phyloP scores from a whole-genome alignment of 2,888 invertebrate genomes.

The Lasioglossum figueresi region DNA sequence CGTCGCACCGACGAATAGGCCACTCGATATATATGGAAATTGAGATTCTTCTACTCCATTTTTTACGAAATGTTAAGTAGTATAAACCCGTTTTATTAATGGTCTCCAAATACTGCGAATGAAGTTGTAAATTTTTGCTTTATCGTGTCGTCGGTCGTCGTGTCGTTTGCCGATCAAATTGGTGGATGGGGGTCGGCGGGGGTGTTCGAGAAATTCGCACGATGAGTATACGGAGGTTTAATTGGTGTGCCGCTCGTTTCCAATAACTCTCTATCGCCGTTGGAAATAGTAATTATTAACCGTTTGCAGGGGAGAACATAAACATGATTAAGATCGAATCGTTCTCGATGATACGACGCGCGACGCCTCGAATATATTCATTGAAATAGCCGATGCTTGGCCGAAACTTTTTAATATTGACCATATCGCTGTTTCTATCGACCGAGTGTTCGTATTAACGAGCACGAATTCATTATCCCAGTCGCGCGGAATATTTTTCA shows the following conservation, averaged over 20 bases:
- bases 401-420: neutral
- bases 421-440: neutral
- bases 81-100: neutral
- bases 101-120: neutral
- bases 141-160: neutral
- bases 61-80: neutral
- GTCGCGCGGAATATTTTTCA: neutral
- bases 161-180: constrained; percentile 25
- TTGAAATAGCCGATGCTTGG: neutral
- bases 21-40: neutral
- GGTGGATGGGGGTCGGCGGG: neutral
- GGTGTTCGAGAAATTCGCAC: constrained; percentile 57
- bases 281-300: constrained; percentile 63
- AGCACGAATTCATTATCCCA: neutral
- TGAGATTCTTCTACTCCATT: neutral
- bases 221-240: constrained; percentile 60
- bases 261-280: constrained; percentile 60
- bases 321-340: constrained; percentile 6
- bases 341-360: constrained; percentile 14
- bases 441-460: neutral
- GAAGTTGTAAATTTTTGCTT: neutral
- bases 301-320: neutral
- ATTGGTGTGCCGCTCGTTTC: constrained; percentile 64
- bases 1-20: neutral
- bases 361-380: neutral